Base-by-base conservation (phyloP, 2,113 vertebrate species). In the Nesoenas mayeri region DNA sequence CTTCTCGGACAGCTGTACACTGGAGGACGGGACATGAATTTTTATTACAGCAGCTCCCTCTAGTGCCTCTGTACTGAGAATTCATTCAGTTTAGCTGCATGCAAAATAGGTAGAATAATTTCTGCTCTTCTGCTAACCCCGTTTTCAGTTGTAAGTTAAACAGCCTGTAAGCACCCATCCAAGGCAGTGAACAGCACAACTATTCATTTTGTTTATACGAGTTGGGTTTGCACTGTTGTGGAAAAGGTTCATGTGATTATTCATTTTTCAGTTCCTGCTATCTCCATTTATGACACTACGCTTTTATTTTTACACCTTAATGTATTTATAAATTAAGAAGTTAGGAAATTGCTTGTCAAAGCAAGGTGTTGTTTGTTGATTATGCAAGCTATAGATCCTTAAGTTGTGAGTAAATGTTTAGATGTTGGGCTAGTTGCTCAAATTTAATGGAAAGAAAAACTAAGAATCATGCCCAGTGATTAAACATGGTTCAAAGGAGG, bases 1-100 rank as follows among this genome's bases (percentile, higher is more conserved):
- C 11, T 88, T 70, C 36, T 44, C 62, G n/a, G 74, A 5, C 60
- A 70, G 17, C 62, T 15, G 15, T 19, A 16, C 18, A 1, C 7
- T 12, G 38, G 20, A 38, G 31, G 11, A 44, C 1, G 0, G 11
- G 19, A 36, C 6, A 1, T 4, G n/a, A 28, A 20, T 92, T 93
- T 50, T 85, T 83, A 71, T 85, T 71, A 15, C 91, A 85, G 48
- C 38, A 93, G 93, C 93, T 95, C 98, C 97, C 96, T 88, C 98
- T 97, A 83, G 93, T 90, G 97, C 36, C 25, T 5, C 24, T 58
- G 31, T 53, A 22, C 77, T 17, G 81, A 87, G 54, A 51, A n/a
- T 34, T 83, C 72, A 6, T 58, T 57, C 48, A 26, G 18, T 24
- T 18, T 4, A 57, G 18, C 38, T 64, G 50, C 38, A 9, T 57